Conservation (phyloP, 2,797 vertebrate species). For the Pteronotus mesoamericanus region DNA sequence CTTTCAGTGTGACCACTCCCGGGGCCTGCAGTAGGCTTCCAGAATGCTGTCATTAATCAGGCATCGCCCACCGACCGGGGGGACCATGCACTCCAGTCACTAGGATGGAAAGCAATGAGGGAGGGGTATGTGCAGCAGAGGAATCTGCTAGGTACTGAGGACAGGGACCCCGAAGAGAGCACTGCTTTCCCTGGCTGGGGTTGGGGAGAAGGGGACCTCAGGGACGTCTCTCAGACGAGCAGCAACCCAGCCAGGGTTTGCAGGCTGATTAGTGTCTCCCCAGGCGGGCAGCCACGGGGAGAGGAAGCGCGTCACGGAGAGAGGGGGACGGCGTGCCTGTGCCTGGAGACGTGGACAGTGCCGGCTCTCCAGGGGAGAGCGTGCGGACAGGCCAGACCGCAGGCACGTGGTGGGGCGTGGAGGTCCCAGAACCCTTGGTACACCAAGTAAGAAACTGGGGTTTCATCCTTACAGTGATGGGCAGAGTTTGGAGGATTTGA, state of each 20-base stretch:
- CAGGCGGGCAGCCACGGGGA: neutral
- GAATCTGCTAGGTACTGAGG: fast-evolving
- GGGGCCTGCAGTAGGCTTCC: neutral
- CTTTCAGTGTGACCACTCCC: neutral
- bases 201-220: too few relatives aligned
- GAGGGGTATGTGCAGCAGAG: neutral
- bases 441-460: neutral
- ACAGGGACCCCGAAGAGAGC: neutral
- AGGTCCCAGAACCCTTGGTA: neutral
- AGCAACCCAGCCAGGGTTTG: neutral
- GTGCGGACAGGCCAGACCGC: fast-evolving
- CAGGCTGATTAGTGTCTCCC: neutral
- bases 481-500: neutral
- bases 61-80: neutral
- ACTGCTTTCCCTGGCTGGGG: neutral
- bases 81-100: fast-evolving
- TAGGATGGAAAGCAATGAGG: too few relatives aligned
- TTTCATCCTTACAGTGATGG: neutral
- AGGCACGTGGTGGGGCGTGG: neutral
- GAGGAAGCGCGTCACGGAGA: neutral
- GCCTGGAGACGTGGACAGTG: neutral
- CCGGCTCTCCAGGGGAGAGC: neutral
- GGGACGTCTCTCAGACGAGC: neutral
- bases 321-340: fast-evolving
- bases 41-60: neutral